A percentile compares a stretch with the other conserved stretches of the same genome.
phyloP scores from a whole-genome alignment of 2,888 invertebrate species.

The Eremobia ochroleuca region DNA sequence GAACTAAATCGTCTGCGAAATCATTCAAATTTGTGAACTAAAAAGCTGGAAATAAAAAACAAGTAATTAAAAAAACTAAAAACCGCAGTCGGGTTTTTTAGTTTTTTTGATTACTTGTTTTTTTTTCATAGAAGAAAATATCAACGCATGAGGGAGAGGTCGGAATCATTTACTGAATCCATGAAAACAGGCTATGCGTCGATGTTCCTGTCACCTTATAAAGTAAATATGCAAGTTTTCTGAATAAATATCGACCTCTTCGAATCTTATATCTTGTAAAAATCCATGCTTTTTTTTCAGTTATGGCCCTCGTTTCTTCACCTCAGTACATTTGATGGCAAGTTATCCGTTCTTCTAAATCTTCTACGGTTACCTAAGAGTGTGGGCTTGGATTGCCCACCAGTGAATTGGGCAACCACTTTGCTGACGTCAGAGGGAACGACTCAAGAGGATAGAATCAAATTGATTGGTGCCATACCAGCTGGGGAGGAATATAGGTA shows the following conservation, averaged over 20 bases:
- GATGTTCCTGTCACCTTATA: too few relatives aligned
- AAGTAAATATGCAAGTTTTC: too few relatives aligned
- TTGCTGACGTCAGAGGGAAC: conserved; percentile 57
- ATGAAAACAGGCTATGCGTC: too few relatives aligned
- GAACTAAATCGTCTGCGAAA: too few relatives aligned
- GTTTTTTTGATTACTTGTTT: too few relatives aligned
- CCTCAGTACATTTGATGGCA: conserved; percentile 67
- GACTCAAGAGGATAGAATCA: conserved; percentile 65
- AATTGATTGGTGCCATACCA: conserved; percentile 71
- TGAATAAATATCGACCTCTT: background rate
- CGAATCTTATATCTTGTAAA: background rate
- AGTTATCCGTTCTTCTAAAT: conserved; percentile 68
- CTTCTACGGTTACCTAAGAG: conserved; percentile 62
- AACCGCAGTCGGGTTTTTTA: too few relatives aligned
- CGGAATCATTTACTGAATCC: too few relatives aligned
- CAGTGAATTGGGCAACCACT: conserved; percentile 71
- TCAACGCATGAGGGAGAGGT: too few relatives aligned
- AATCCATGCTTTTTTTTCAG: conserved; percentile 45
- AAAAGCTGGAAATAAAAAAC: too few relatives aligned
- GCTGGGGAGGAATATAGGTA: conserved; percentile 74
- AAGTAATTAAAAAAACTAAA: too few relatives aligned
- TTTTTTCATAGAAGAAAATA: too few relatives aligned
- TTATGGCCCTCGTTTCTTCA: conserved; percentile 73
- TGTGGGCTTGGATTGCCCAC: conserved; percentile 60
- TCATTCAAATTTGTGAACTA: too few relatives aligned